These are phyloP conservation scores for Augochlorella aurata DNA, from an alignment of 2,888 invertebrate species.

Conservation along the genomic window DNA sequence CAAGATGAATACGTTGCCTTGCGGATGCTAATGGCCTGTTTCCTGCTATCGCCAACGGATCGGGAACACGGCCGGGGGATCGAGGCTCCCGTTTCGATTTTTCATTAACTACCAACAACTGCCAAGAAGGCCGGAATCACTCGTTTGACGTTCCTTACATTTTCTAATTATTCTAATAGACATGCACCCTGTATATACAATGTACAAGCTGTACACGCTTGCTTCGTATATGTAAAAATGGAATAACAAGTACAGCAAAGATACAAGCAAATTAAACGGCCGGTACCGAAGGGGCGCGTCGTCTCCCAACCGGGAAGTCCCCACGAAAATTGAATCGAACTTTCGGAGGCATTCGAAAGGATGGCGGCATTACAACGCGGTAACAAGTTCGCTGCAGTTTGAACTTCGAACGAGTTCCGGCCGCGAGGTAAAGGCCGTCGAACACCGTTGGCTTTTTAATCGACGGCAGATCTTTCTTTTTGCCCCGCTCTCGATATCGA, in stretches of 20 bases:
- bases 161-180: too few species aligned
- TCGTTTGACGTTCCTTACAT: too few species aligned
- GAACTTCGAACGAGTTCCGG: neutral
- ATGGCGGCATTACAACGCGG: slow-evolving; percentile 9
- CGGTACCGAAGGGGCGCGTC: neutral
- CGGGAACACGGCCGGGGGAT: neutral
- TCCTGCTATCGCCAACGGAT: slow-evolving; percentile 6
- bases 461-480: neutral
- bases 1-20: neutral
- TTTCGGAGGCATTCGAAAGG: neutral
- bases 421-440: neutral
- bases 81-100: slow-evolving; percentile 6
- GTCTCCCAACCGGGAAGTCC: neutral
- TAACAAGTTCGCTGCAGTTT: slow-evolving; percentile 12
- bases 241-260: too few species aligned
- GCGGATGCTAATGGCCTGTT: slow-evolving; percentile 2
- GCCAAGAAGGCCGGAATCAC: too few species aligned
- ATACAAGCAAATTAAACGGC: neutral
- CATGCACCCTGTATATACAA: too few species aligned
- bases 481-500: neutral
- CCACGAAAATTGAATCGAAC: slow-evolving; percentile 20
- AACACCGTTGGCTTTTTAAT: neutral
- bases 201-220: too few species aligned
- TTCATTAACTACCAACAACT: too few species aligned
- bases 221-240: too few species aligned